Conservation (phyloP, 2,888 invertebrate species). For the Hirtodrosophila alboralis region DNA sequence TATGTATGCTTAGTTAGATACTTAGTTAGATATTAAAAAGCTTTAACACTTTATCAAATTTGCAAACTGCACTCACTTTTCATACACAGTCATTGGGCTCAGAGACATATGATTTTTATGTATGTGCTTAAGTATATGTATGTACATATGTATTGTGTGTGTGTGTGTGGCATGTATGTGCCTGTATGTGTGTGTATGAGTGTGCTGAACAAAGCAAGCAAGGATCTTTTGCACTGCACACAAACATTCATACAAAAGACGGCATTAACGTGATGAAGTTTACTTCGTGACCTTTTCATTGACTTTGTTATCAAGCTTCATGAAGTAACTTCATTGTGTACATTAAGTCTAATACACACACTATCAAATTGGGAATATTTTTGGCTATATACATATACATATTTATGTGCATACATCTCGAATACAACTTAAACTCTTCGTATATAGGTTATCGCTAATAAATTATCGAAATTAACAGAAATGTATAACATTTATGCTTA, state of each 20-base stretch:
- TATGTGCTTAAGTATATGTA: conserved; percentile 1
- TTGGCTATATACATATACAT: neutral
- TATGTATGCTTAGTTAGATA: no score
- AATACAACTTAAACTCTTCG: no score
- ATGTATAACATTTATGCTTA: neutral
- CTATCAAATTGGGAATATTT: no score
- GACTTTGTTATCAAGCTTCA: no score
- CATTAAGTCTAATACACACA: no score
- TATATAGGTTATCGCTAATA: conserved; percentile 1
- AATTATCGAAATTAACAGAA: neutral
- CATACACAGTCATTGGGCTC: conserved; percentile 8
- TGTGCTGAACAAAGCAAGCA: neutral
- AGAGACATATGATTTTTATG: conserved; percentile 1
- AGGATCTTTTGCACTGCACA: no score
- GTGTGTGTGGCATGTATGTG: no score
- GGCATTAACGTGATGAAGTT: no score
- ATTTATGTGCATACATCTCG: neutral
- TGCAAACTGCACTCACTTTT: conserved; percentile 12
- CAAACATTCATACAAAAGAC: neutral
- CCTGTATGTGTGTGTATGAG: neutral
- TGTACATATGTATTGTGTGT: neutral
- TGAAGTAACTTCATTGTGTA: no score
- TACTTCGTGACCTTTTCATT: no score
- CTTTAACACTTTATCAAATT: conserved; percentile 2
- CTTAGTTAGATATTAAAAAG: conserved; percentile 14